Evolutionary conservation across 1,140 invertebrate genomes (phyloP).

Genomic region (Paraescarpia echinospica): DNA sequence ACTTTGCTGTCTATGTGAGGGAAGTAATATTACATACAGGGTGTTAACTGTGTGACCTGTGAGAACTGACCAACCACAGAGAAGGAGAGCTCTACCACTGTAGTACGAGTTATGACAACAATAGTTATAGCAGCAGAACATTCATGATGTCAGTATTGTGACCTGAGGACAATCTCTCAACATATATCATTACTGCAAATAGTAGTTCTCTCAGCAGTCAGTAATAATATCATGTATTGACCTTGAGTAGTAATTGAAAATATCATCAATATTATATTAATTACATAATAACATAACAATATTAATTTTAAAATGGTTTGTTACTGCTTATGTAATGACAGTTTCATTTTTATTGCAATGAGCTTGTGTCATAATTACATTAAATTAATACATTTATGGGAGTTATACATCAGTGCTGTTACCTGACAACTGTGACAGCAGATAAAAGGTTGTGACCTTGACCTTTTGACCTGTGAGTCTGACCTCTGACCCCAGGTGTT

Average conservation of each 20-base stretch:
- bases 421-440: neutral
- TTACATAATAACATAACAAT: slow-evolving; percentile 3
- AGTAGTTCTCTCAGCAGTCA: neutral
- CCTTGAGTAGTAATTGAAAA: slow-evolving; percentile 4
- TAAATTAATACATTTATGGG: neutral
- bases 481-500: slow-evolving; percentile 66
- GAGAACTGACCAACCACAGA: too few species aligned
- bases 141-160: neutral
- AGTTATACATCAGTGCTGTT: neutral
- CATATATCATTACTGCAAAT: neutral
- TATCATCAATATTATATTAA: slow-evolving; percentile 9
- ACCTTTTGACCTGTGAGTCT: neutral
- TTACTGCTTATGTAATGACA: slow-evolving; percentile 11
- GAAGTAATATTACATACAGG: too few species aligned
- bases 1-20: too few species aligned
- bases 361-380: neutral
- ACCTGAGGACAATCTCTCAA: too few species aligned
- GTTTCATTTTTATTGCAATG: slow-evolving; percentile 3
- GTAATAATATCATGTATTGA: slow-evolving; percentile 5
- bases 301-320: slow-evolving; percentile 4
- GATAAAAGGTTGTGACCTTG: neutral
- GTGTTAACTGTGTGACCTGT: too few species aligned
- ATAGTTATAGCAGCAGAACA: too few species aligned
- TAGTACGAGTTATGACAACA: too few species aligned
- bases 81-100: too few species aligned